Base-by-base conservation (phyloP, 2,113 vertebrate genomes). In the Butastur rufipennis region DNA sequence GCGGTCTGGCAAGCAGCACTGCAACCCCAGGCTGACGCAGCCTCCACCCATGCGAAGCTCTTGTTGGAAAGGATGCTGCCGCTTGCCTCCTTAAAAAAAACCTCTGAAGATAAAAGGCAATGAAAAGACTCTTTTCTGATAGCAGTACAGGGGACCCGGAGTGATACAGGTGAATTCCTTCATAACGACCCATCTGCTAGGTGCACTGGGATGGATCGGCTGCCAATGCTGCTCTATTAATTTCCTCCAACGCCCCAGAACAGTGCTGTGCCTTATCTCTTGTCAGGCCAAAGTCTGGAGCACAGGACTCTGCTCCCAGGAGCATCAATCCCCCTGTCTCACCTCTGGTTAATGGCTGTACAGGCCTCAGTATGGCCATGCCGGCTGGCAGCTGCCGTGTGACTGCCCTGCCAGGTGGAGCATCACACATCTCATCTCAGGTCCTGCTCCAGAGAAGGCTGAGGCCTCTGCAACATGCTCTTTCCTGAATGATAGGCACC, bases 311-410 rank as follows among this genome's bases (percentile, higher is more conserved):
- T 6, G 8, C 68, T 93, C 40, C 50, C 36, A 48, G 22, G 16
- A 81, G 55, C 36, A 8, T 7, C 0, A 0, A 14, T 20, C 58
- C 27, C 53, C 34, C 23, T 12, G 5, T 16, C 45, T 81, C 3
- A 1, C 48, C 50, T 36, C 59, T 4, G 1, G 10, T 59, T 59
- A 40, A 13, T 6, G 17, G 67, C 29, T 43, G 21, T 27, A 32
- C 0, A 2, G 32, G 20, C n/a, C 53, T 43, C 3, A 0, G 13
- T 9, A 50, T 2, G 2, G 17, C 48, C 25, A 3, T 16, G 40
- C 3, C 3, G 9, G 63, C 3, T 0, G 4, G 77, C 53, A 65
- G 70, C 80, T 50, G 59, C 45, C 4, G 1, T 2, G 7, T 10
- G 13, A 31, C 61, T 34, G 62, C 42, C 48, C 59, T 62, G 31